A percentile compares a stretch with the other conserved stretches of the same genome.
Evolutionary conservation across 1,140 invertebrate genomes (phyloP).

Genomic region (Nasonia longicornis): DNA sequence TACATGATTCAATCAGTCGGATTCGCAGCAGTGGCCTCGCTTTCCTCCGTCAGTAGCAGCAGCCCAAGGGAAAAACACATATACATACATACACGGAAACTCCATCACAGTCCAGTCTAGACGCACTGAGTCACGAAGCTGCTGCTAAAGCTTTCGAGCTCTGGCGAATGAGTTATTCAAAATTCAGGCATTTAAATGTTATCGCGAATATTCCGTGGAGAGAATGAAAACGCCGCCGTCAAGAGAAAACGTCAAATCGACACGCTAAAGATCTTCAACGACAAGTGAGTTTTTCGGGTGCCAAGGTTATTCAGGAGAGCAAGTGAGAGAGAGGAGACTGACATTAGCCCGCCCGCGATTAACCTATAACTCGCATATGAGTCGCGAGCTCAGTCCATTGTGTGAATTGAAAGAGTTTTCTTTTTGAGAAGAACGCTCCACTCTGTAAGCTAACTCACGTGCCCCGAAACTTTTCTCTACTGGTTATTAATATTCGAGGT

Average conservation of each 20-base stretch:
- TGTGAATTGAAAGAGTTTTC: neutral
- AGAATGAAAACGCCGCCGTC: constrained; percentile 68
- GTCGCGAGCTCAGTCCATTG: neutral
- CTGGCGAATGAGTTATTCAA: constrained; percentile 65
- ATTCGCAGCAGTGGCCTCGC: neutral
- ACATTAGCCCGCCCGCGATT: neutral
- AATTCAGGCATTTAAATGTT: constrained; percentile 67
- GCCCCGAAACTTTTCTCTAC: neutral
- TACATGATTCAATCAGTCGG: constrained; percentile 33
- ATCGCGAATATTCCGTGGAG: constrained; percentile 69
- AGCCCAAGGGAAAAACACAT: neutral
- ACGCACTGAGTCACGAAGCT: neutral
- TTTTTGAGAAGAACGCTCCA: neutral
- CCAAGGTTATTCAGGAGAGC: neutral
- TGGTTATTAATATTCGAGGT: too few relatives aligned
- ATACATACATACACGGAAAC: neutral
- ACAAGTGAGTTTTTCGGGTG: constrained; percentile 64
- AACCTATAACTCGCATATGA: neutral
- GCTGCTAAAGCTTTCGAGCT: constrained; percentile 6
- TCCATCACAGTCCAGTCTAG: neutral
- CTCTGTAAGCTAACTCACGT: too few relatives aligned
- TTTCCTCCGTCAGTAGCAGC: neutral
- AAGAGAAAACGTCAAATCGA: constrained; percentile 78
- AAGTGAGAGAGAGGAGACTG: neutral
- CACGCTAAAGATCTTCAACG: constrained; percentile 79